These are phyloP conservation scores for Sebastiscus tertius DNA, from an alignment of 2,797 vertebrate genomes.

Conservation along the genomic window DNA sequence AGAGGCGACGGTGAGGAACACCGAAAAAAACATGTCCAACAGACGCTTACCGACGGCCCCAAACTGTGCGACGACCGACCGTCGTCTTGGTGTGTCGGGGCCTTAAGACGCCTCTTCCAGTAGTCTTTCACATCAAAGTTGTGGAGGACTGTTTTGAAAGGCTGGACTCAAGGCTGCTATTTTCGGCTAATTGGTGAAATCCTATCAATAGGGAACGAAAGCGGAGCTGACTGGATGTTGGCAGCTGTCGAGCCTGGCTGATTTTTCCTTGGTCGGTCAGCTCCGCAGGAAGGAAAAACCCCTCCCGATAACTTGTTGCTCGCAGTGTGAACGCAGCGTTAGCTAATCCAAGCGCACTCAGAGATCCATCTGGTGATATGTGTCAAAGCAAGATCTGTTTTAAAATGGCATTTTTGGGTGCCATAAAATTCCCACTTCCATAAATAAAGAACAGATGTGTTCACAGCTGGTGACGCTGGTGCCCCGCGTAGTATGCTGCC, in stretches of 20 bases:
- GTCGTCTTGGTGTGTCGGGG: too few species aligned
- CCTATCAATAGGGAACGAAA: background rate
- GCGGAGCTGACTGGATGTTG: background rate
- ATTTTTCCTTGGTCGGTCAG: background rate
- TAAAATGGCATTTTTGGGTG: slow-evolving; percentile 30
- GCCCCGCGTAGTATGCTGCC: slow-evolving; percentile 33
- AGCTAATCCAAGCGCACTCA: background rate
- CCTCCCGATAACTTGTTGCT: slow-evolving; percentile 17
- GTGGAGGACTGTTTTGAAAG: background rate
- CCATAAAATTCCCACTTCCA: slow-evolving; percentile 22
- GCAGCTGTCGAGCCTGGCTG: background rate
- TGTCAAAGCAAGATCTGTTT: slow-evolving; percentile 11
- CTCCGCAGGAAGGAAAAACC: background rate
- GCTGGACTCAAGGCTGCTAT: background rate
- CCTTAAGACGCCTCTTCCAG: background rate
- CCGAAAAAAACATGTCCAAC: too few species aligned
- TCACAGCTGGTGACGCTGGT: slow-evolving; percentile 52
- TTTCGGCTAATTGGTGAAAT: background rate
- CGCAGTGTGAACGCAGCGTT: slow-evolving; percentile 6
- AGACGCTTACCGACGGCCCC: too few species aligned
- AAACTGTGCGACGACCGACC: too few species aligned
- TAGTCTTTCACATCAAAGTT: background rate
- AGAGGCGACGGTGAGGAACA: too few species aligned
- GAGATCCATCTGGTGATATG: slow-evolving; percentile 5
- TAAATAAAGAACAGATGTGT: slow-evolving; percentile 57